Base-by-base conservation (phyloP, 1,140 invertebrate genomes). In the Chelonus insularis region DNA sequence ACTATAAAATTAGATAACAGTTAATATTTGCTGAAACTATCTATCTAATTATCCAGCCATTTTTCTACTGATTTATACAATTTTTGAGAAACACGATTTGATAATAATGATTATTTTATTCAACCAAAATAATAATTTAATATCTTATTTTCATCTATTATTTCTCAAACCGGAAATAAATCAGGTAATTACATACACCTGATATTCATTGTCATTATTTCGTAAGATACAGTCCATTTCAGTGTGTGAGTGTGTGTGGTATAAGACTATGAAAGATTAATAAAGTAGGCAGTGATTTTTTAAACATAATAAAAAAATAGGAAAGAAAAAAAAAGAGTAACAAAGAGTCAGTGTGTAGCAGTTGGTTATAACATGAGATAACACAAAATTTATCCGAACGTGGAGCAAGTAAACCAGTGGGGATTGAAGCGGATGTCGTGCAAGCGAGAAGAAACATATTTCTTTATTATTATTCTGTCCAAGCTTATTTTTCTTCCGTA, bases 381-480 rank as follows among this genome's bases (percentile, higher is more conserved):
- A 72, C 68, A 60, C 63, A 57, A 50, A 67, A 60, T 62, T 34
- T 43, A 51, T 52, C 20, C 12, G 34, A 59, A 50, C 16, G 45
- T 50, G 21, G 34, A 59, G 48, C 34, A 41, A 50, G 48, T 54
- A 60, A 51, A 60, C 50, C 36, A 34, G 55, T 23, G 55, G 47
- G 41, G n/a, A 21, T 57, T 36, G 18, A 48, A 61, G 57, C 50
- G 56, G 62, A 65, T 66, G 65, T 60, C 62, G 65, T 45, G 41
- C 59, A 72, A 73, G 72, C 72, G 74, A 76, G 74, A 73, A 79
- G 79, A 80, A 80, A 80, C 79, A 80, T 79, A 80, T 79, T 81
- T 79, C 78, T 80, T 81, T 81, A 80, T 80, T 81, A 79, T 79
- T 80, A 80, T 76, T 79, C 72, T 73, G 71, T 75, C 74, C 73